Base-by-base conservation (phyloP, 1,140 invertebrate species). In the Drosophila punjabiensis region DNA sequence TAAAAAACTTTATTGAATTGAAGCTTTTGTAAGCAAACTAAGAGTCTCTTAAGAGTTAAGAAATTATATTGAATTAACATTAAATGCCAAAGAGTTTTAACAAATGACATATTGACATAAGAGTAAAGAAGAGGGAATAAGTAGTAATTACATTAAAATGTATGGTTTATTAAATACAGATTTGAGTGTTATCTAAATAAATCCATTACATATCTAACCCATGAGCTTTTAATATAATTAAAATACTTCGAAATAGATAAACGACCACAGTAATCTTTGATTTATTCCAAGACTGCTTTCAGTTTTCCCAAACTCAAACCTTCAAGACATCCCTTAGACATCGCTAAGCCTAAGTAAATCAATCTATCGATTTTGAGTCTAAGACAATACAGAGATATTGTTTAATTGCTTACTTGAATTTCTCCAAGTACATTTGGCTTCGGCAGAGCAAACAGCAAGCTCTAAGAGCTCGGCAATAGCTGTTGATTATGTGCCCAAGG, bases 401-500 rank as follows among this genome's bases (percentile, higher is more conserved):
- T 33, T 68, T 68, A 62, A 68, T 62, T 68, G 5, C 43, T 62
- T 16, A 7, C 32, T 62, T n/a, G 10, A 7, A 75, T 76, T 76
- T 76, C 71, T 48, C 11, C 1, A 39, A 76, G 73, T 76, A 45
- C 37, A 52, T 24, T 33, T 35, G n/a, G 11, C 55, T 74, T 41
- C 8, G 59, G 41, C 60, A 65, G 71, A 20, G 76, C 76, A 79
- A 79, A 79, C 76, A 79, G 52, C 75, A 66, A 45, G 67, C 64
- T 58, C 68, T 71, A 39, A 56, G 68, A 37, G 56, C 53, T 39
- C 61, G 37, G 45, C 58, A 37, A 53, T 45, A 67, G 47, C 59
- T 80, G 61, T 80, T 80, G 77, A 80, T 80, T 80, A 80, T 80
- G 43, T 66, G 35, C 77, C 76, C 60, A 14, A 5, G 68, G 45